phyloP scores from a whole-genome alignment of 1,140 invertebrate genomes.

The Hetaerina americana region DNA sequence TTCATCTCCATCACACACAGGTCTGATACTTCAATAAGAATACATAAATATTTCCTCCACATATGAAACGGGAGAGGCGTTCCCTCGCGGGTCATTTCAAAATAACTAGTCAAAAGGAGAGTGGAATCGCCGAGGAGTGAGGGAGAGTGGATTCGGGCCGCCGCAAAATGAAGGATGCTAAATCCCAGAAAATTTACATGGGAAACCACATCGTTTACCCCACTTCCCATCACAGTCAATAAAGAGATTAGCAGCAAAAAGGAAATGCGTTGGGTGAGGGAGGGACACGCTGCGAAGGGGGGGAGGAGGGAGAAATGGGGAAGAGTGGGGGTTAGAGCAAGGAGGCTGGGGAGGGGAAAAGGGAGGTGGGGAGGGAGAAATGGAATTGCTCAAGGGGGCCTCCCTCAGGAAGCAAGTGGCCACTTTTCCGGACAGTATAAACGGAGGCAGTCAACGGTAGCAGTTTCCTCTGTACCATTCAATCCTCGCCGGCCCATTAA shows the following conservation, averaged over 20 bases:
- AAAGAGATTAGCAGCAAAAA: not conserved
- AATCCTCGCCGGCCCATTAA: not conserved
- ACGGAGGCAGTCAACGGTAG: not conserved
- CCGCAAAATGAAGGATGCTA: not conserved
- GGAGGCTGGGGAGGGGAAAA: too few relatives aligned
- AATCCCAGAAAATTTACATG: not conserved
- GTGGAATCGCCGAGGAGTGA: too few relatives aligned
- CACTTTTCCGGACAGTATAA: not conserved
- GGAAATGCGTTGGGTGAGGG: too few relatives aligned
- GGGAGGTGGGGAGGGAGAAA: not conserved
- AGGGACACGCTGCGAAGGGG: not conserved
- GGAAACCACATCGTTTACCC: not conserved
- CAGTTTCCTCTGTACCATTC: not conserved
- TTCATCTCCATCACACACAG: too few relatives aligned
- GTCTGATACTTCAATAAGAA: too few relatives aligned
- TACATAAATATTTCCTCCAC: too few relatives aligned
- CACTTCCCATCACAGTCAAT: not conserved
- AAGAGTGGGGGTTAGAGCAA: too few relatives aligned
- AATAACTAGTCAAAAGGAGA: too few relatives aligned
- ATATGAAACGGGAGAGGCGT: too few relatives aligned
- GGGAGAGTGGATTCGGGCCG: too few relatives aligned
- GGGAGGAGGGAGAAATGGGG: not conserved
- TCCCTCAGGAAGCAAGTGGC: not conserved
- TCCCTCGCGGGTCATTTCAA: too few relatives aligned
- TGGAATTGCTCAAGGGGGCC: not conserved